Evolutionary conservation across 2,888 invertebrate species (phyloP).

Genomic region (Tenthredo mesomela): DNA sequence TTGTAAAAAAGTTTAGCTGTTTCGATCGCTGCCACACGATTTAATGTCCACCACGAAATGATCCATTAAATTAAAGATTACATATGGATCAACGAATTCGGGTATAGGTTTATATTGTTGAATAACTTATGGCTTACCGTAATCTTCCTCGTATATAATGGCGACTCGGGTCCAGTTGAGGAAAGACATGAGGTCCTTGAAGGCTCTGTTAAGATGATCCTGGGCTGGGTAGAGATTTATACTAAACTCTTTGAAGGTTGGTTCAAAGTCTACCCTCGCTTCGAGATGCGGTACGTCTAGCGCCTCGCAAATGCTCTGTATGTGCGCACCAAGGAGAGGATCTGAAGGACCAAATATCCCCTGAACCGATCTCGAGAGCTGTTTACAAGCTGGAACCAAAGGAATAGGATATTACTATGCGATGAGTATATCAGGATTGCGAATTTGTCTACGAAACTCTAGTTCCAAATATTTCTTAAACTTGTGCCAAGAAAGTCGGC

Average conservation of each 20-base stretch:
- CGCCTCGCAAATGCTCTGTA: constrained; percentile 93
- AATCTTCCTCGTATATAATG: constrained; percentile 95
- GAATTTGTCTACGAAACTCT: not conserved
- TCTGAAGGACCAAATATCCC: constrained; percentile 94
- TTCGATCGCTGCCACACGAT: too few species aligned
- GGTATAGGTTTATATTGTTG: not conserved
- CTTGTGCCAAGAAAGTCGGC: not conserved
- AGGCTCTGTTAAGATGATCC: constrained; percentile 89
- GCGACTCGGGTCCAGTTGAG: constrained; percentile 97
- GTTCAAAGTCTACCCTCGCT: constrained; percentile 85
- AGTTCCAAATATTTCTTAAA: not conserved
- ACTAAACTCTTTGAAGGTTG: constrained; percentile 86
- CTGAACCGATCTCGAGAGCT: constrained; percentile 91
- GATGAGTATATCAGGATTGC: not conserved
- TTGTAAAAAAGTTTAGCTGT: not conserved
- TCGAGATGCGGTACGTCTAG: constrained; percentile 95
- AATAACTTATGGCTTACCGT: constrained; percentile 81
- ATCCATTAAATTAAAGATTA: not conserved
- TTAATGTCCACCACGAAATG: not conserved
- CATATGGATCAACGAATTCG: not conserved
- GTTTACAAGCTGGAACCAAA: constrained; percentile 84
- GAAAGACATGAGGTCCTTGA: constrained; percentile 91
- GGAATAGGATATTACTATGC: not conserved
- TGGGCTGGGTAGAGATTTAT: constrained; percentile 94
- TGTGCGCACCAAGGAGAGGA: constrained; percentile 88